Percentiles rank a stretch among this genome's conserved stretches.
Conservation (phyloP, 2,797 vertebrate genomes). For the Gambusia yucatana region DNA sequence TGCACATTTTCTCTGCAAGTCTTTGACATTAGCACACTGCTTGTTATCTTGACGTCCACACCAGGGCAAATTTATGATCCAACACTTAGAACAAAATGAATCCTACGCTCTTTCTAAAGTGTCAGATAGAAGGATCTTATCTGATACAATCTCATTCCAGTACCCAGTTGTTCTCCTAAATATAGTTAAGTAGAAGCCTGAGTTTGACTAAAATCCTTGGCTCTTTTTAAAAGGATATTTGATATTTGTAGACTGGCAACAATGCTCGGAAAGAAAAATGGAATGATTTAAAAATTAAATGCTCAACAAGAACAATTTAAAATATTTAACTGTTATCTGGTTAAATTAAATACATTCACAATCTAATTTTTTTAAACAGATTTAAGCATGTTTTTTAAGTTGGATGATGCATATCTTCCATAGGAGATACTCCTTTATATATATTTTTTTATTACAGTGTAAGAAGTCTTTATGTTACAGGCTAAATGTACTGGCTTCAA, state of each 20-base stretch:
- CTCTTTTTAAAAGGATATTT: not conserved
- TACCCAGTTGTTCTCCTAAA: slow-evolving; percentile 26
- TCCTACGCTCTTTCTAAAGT: slow-evolving; percentile 28
- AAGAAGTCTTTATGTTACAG: not conserved
- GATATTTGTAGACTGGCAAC: not conserved
- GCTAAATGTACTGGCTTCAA: not conserved
- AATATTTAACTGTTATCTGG: not conserved
- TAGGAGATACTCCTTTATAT: not conserved
- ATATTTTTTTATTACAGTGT: not conserved
- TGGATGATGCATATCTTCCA: not conserved
- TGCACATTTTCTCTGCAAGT: slow-evolving; percentile 51
- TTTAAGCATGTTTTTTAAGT: not conserved
- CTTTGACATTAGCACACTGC: slow-evolving; percentile 51
- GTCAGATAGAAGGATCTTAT: slow-evolving; percentile 30
- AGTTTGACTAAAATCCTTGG: not conserved
- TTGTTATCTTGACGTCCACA: slow-evolving; percentile 51
- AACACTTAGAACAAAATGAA: slow-evolving; percentile 36
- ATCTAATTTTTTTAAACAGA: no score
- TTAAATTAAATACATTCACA: not conserved
- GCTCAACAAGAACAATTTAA: not conserved
- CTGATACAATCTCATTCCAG: slow-evolving; percentile 31
- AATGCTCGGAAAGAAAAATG: not conserved
- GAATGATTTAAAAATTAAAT: not conserved
- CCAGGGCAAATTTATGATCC: slow-evolving; percentile 42
- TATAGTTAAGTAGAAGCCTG: not conserved